Evolutionary conservation across 2,888 invertebrate genomes (phyloP).

Genomic region (Andrena bucephala): DNA sequence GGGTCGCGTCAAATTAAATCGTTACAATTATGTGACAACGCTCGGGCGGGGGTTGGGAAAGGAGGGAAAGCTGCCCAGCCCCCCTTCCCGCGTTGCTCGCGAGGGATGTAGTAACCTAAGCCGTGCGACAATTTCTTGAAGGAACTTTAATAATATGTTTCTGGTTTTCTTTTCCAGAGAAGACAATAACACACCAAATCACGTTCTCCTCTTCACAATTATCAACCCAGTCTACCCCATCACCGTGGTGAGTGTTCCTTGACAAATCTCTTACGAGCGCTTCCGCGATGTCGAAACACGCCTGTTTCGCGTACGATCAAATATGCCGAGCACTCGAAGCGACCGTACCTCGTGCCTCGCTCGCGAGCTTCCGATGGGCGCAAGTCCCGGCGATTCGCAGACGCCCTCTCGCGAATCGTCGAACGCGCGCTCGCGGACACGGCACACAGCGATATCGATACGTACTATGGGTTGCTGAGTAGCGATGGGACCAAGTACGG

Average conservation of each 20-base stretch:
- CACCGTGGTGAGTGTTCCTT: conserved; percentile 95
- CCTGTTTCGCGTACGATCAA: conserved; percentile 7
- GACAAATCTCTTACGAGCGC: background rate
- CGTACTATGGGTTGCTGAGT: too few species aligned
- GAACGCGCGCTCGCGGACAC: background rate
- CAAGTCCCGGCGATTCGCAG: conserved; percentile 24
- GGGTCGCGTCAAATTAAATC: conserved; percentile 28
- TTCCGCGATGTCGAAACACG: background rate
- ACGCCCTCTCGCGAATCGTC: conserved; percentile 9
- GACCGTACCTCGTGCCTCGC: background rate
- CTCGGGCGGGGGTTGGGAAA: too few species aligned
- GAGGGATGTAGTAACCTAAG: too few species aligned
- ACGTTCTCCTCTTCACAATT: conserved; percentile 98
- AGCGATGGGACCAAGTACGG: too few species aligned
- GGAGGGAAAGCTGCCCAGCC: too few species aligned
- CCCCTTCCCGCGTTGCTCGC: too few species aligned
- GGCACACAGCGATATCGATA: too few species aligned
- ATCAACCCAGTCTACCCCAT: conserved; percentile 99
- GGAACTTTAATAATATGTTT: conserved; percentile 9
- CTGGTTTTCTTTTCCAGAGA: conserved; percentile 86
- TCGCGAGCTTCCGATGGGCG: background rate
- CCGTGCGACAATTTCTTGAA: background rate
- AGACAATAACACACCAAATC: conserved; percentile 96
- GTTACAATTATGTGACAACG: conserved; percentile 17
- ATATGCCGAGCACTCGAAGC: background rate